These are phyloP conservation scores for Trachelus iudaicus DNA, from an alignment of 2,888 invertebrate genomes.

Conservation along the genomic window DNA sequence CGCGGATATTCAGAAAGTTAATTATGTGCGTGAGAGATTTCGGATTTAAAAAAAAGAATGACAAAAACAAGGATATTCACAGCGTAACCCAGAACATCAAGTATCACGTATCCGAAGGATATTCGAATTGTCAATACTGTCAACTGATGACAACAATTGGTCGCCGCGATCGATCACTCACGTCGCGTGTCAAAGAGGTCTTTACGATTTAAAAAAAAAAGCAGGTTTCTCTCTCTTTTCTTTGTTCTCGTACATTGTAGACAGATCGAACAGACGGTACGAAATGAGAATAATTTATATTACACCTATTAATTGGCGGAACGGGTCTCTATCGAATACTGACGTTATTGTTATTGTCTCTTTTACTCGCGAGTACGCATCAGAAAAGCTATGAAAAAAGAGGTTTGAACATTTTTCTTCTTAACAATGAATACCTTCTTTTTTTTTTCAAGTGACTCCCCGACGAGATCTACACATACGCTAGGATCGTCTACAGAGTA, in stretches of 20 bases:
- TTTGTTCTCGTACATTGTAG: background rate
- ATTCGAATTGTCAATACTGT: background rate
- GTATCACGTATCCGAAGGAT: background rate
- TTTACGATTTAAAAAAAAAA: constrained; percentile 3
- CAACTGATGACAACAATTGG: background rate
- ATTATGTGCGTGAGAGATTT: background rate
- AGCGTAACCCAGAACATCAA: background rate
- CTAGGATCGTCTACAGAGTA: background rate
- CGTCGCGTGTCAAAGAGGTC: background rate
- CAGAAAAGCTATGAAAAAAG: background rate
- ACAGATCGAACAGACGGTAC: background rate
- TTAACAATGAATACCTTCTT: background rate
- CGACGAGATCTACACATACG: background rate
- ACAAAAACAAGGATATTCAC: background rate
- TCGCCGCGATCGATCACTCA: background rate
- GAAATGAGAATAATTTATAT: background rate
- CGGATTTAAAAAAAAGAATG: background rate
- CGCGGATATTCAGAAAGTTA: background rate
- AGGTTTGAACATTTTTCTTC: background rate
- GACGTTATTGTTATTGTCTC: background rate
- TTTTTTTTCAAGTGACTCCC: background rate
- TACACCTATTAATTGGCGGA: background rate
- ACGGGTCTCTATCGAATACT: background rate
- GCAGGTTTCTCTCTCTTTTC: constrained; percentile 6
- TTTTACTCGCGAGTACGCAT: background rate